These are phyloP conservation scores for Mercenaria mercenaria DNA, from an alignment of 1,140 invertebrate genomes.

Conservation along the genomic window DNA sequence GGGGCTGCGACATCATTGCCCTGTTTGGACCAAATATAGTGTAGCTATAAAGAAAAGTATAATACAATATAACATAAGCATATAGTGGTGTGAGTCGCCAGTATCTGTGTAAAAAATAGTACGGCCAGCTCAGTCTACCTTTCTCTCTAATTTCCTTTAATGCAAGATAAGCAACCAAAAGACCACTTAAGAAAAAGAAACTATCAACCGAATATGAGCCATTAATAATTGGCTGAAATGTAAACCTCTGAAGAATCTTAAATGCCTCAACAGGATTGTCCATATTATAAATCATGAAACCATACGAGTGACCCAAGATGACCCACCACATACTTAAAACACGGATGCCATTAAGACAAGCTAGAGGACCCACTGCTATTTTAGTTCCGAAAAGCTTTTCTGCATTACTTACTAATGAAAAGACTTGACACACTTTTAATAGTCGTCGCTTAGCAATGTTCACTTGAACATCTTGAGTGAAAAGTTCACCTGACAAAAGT, in stretches of 20 bases:
- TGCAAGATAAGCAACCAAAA: no score
- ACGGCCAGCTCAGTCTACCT: no score
- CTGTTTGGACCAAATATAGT: not conserved
- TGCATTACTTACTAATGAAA: constrained; percentile 1
- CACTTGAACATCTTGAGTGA: no score
- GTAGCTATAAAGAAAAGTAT: not conserved
- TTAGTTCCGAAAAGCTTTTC: constrained; percentile 18
- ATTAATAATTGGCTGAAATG: constrained; percentile 40
- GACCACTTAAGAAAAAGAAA: no score
- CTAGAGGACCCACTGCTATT: no score
- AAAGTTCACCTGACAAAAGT: constrained; percentile 41
- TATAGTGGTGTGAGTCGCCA: constrained; percentile 33
- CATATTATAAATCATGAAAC: not conserved
- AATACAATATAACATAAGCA: not conserved
- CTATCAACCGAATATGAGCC: constrained; percentile 38
- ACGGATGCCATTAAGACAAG: constrained; percentile 31
- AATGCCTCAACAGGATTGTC: no score
- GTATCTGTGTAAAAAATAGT: no score
- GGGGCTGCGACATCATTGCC: not conserved
- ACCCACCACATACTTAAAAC: no score
- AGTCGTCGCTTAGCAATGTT: no score
- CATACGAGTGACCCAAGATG: constrained; percentile 41
- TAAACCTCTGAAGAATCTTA: no score
- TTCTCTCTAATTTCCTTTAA: no score
- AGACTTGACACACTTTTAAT: no score